Conservation (phyloP, 2,113 vertebrate genomes). For the Takifugu bimaculatus region DNA sequence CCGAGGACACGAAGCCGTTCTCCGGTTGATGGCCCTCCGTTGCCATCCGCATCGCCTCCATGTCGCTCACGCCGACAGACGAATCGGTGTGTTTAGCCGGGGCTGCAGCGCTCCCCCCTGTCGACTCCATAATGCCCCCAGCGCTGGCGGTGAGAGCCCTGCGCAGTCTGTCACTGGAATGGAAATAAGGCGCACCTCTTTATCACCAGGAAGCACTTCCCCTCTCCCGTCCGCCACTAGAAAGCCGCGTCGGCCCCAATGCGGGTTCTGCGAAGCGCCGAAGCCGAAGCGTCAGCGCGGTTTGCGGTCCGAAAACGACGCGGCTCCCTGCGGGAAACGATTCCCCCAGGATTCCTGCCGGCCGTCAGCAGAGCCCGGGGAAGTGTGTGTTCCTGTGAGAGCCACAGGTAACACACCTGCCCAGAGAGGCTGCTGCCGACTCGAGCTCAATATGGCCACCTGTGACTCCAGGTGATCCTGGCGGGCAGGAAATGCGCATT, state of each 20-base stretch:
- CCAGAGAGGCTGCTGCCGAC: slow-evolving; percentile 18
- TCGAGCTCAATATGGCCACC: slow-evolving; percentile 44
- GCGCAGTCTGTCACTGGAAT: slow-evolving; percentile 64
- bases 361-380: neutral
- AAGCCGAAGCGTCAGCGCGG: neutral
- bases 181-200: slow-evolving; percentile 63
- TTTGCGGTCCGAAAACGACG: too few species aligned
- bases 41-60: slow-evolving; percentile 74
- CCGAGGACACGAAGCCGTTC: slow-evolving; percentile 77
- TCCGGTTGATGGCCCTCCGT: slow-evolving; percentile 71
- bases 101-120: slow-evolving; percentile 63
- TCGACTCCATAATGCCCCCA: slow-evolving; percentile 68
- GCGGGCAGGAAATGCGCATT: neutral
- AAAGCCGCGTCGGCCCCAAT: neutral
- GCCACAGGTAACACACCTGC: slow-evolving; percentile 77
- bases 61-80: slow-evolving; percentile 63
- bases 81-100: slow-evolving; percentile 57
- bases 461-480: slow-evolving; percentile 12
- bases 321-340: neutral
- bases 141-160: slow-evolving; percentile 53
- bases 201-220: slow-evolving; percentile 58
- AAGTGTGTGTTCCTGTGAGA: slow-evolving; percentile 33
- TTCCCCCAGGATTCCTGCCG: neutral
- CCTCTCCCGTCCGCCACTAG: slow-evolving; percentile 2
- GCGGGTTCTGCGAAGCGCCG: neutral